Percentiles rank a stretch among this genome's conserved stretches.
phyloP scores from a whole-genome alignment of 2,888 invertebrate genomes.

The Habrosyne pyritoides region DNA sequence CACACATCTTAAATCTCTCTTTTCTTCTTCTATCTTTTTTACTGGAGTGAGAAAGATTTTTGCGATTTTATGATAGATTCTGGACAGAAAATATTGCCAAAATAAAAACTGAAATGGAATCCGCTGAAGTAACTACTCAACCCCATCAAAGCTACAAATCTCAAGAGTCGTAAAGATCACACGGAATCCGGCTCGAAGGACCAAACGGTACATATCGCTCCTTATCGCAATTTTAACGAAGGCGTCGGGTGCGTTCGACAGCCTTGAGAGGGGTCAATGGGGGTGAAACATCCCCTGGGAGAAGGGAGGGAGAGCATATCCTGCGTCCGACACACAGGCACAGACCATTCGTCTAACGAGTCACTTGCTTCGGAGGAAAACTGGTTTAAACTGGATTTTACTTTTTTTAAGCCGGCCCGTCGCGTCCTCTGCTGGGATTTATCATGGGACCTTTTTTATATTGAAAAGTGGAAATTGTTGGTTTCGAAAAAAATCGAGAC shows the following conservation, averaged over 20 bases:
- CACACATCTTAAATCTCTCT: too few relatives aligned
- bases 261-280: constrained; percentile 46
- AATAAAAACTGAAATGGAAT: neutral
- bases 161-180: constrained; percentile 42
- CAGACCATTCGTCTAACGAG: constrained; percentile 65
- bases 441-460: constrained; percentile 12
- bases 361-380: constrained; percentile 49
- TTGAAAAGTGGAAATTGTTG: neutral
- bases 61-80: neutral
- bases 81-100: neutral
- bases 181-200: constrained; percentile 39
- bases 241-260: constrained; percentile 76
- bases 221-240: constrained; percentile 69
- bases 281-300: constrained; percentile 43
- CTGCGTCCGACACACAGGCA: constrained; percentile 64
- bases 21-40: too few relatives aligned
- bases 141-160: constrained; percentile 17
- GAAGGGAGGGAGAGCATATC: constrained; percentile 33
- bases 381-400: constrained; percentile 51
- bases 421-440: constrained; percentile 18
- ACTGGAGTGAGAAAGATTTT: neutral
- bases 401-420: constrained; percentile 36
- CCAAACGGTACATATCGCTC: constrained; percentile 41
- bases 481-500: neutral
- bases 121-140: neutral